Percentiles rank a stretch among this genome's conserved stretches.
Evolutionary conservation across 2,888 invertebrate species (phyloP).

Genomic region (Callinectes sapidus): DNA sequence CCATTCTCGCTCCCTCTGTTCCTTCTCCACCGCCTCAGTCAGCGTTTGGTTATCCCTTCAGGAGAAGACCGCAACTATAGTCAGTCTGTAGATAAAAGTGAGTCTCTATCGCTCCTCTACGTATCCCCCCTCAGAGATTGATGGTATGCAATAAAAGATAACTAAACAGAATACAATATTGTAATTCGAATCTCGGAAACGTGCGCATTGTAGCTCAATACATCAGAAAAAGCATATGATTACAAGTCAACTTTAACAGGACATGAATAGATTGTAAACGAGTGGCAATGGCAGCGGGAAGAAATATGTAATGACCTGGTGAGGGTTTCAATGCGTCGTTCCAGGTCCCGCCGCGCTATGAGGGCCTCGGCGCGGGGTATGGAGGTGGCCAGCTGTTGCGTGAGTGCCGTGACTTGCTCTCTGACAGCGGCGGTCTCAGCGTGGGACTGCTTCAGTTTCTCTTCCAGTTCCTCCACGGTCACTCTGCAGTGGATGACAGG

Average conservation of each 20-base stretch:
- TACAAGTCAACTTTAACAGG: neutral
- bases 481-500: slow-evolving; percentile 37
- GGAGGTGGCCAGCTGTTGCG: slow-evolving; percentile 68
- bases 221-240: neutral
- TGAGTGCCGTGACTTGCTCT: slow-evolving; percentile 54
- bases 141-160: neutral
- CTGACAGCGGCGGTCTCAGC: slow-evolving; percentile 49
- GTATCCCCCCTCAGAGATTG: neutral
- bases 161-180: neutral
- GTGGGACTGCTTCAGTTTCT: slow-evolving; percentile 47
- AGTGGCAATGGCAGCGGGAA: neutral
- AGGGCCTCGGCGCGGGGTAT: slow-evolving; percentile 66
- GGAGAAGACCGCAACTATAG: neutral
- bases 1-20: slow-evolving; percentile 66
- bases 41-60: slow-evolving; percentile 62
- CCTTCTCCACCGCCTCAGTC: slow-evolving; percentile 65
- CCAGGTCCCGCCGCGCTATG: slow-evolving; percentile 61
- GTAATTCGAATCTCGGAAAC: too few relatives aligned
- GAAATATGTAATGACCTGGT: slow-evolving; percentile 51
- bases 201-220: neutral
- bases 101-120: neutral
- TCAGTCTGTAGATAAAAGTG: neutral
- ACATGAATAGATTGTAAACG: neutral
- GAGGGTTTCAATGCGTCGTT: slow-evolving; percentile 60
- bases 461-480: slow-evolving; percentile 66